These are phyloP conservation scores for Caenorhabditis sp. DNA, from an alignment of 2,888 invertebrate species.

Conservation along the genomic window DNA sequence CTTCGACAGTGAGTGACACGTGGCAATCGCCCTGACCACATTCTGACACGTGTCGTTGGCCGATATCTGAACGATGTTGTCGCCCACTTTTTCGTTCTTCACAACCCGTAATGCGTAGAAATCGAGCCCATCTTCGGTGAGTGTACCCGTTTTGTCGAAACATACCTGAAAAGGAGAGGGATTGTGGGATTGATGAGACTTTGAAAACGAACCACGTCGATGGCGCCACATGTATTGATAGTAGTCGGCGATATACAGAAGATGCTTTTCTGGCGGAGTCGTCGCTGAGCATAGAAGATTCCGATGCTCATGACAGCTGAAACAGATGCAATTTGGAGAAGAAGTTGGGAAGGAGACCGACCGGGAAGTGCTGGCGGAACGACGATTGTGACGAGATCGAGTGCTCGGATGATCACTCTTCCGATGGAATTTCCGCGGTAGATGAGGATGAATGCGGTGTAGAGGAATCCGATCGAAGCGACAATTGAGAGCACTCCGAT, in stretches of 20 bases:
- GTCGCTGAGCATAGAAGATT: slow-evolving; percentile 81
- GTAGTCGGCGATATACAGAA: slow-evolving; percentile 82
- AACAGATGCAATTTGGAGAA: neutral
- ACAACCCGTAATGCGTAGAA: slow-evolving; percentile 70
- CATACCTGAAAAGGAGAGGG: slow-evolving; percentile 76
- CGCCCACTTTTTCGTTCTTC: slow-evolving; percentile 56
- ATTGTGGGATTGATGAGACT: no score
- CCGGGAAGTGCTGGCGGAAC: slow-evolving; percentile 91
- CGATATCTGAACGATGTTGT: slow-evolving; percentile 64
- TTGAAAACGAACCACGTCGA: slow-evolving; percentile 79
- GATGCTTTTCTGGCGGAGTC: slow-evolving; percentile 80
- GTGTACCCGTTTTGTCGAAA: slow-evolving; percentile 81
- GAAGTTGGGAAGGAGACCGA: slow-evolving; percentile 1
- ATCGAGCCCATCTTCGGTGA: slow-evolving; percentile 79
- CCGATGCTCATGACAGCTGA: slow-evolving; percentile 82
- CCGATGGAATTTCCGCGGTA: slow-evolving; percentile 53
- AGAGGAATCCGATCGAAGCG: slow-evolving; percentile 85
- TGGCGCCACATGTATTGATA: slow-evolving; percentile 81
- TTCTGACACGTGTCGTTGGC: slow-evolving; percentile 63
- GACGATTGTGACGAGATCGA: slow-evolving; percentile 93
- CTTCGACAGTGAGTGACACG: slow-evolving; percentile 74
- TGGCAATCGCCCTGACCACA: slow-evolving; percentile 73
- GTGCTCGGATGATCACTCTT: slow-evolving; percentile 85
- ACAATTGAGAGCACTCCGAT: slow-evolving; percentile 86
- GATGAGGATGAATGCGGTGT: slow-evolving; percentile 90